phyloP scores from a whole-genome alignment of 2,888 invertebrate species.

The Pteria penguin region DNA sequence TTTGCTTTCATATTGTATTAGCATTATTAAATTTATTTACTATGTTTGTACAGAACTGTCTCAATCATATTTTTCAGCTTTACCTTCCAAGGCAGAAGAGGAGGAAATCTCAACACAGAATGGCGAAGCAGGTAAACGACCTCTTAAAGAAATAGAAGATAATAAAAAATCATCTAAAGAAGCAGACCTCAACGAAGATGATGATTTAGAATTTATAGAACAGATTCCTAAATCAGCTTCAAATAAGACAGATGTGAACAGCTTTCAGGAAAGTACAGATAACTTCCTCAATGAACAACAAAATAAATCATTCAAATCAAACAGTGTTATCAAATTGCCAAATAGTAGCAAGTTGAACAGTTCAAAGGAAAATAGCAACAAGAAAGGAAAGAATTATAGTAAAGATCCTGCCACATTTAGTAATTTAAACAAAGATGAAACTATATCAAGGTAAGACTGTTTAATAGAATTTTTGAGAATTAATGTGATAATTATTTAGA shows the following conservation, averaged over 20 bases:
- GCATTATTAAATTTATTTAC: not conserved
- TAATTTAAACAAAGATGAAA: slow-evolving; percentile 77
- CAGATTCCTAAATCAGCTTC: slow-evolving; percentile 67
- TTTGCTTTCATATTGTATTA: not conserved
- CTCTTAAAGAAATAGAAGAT: slow-evolving; percentile 51
- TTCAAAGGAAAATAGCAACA: slow-evolving; percentile 70
- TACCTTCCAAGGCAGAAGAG: slow-evolving; percentile 78
- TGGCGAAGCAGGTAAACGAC: slow-evolving; percentile 72
- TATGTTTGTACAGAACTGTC: not conserved
- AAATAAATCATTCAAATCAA: slow-evolving; percentile 70
- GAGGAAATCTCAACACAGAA: slow-evolving; percentile 78
- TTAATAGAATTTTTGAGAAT: no score
- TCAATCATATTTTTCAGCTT: slow-evolving; percentile 64
- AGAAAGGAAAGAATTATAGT: slow-evolving; percentile 71
- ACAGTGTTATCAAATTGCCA: slow-evolving; percentile 62
- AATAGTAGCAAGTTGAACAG: slow-evolving; percentile 72
- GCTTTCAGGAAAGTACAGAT: slow-evolving; percentile 70
- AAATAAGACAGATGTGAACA: slow-evolving; percentile 71
- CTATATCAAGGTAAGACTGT: slow-evolving; percentile 68
- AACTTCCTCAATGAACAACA: slow-evolving; percentile 74
- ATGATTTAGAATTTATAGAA: slow-evolving; percentile 76
- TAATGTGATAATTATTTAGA: no score
- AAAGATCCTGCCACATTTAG: slow-evolving; percentile 72
- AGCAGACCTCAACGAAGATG: slow-evolving; percentile 68
- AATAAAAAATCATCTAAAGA: slow-evolving; percentile 57